Evolutionary conservation across 2,888 invertebrate genomes (phyloP).

Genomic region (Melanostoma scalare): DNA sequence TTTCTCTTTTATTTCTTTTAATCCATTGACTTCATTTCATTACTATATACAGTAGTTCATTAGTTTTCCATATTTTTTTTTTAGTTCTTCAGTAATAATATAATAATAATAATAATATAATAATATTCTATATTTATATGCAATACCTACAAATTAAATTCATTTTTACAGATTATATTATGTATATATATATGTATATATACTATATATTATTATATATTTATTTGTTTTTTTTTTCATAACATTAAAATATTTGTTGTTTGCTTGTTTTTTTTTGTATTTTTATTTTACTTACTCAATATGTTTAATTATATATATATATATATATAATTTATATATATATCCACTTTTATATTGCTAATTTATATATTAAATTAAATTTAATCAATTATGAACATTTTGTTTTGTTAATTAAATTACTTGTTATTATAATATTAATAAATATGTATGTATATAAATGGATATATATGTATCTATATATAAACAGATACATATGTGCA

Average conservation of each 20-base stretch:
- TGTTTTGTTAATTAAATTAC: conserved; percentile 62
- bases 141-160: conserved; percentile 73
- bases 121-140: conserved; percentile 72
- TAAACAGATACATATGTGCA: conserved; percentile 38
- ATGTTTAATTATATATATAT: conserved; percentile 43
- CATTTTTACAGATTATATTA: conserved; percentile 74
- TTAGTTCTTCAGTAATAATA: conserved; percentile 72
- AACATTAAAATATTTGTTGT: conserved; percentile 72
- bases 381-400: conserved; percentile 64
- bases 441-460: conserved; percentile 27
- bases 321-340: conserved; percentile 58
- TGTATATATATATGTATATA: conserved; percentile 52
- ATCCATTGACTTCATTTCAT: conserved; percentile 69
- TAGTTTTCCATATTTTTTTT: conserved; percentile 61
- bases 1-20: conserved; percentile 73
- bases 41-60: conserved; percentile 67
- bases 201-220: conserved; percentile 46
- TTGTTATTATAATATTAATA: conserved; percentile 67
- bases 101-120: conserved; percentile 57
- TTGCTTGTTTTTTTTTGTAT: conserved; percentile 51
- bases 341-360: conserved; percentile 69
- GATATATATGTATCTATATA: conserved; percentile 59
- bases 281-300: conserved; percentile 73
- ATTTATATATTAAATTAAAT: conserved; percentile 71
- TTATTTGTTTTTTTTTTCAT: conserved; percentile 55